A percentile compares a stretch with the other conserved stretches of the same genome.
Conservation (phyloP, 2,888 invertebrate genomes). For the Acrocyrtus sp. region DNA sequence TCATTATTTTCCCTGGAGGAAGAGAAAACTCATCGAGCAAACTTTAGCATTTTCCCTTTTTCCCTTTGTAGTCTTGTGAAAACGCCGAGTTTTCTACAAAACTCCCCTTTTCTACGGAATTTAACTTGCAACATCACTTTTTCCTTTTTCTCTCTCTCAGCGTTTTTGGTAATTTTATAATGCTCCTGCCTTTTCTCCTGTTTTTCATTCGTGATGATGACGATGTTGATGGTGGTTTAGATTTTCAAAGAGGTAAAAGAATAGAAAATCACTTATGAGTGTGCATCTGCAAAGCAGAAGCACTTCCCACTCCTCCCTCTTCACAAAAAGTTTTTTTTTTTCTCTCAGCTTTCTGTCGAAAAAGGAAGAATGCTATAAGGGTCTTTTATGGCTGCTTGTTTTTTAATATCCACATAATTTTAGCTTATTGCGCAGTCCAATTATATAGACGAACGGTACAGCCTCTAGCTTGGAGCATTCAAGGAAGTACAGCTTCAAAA, state of each 20-base stretch:
- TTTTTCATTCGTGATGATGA: background rate
- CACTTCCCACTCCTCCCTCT: too few species aligned
- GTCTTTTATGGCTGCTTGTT: too few species aligned
- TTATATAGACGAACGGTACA: too few species aligned
- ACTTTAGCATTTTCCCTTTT: constrained; percentile 46
- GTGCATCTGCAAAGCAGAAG: background rate
- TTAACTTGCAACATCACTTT: constrained; percentile 14
- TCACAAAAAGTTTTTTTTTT: too few species aligned
- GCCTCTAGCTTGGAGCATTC: constrained; percentile 17
- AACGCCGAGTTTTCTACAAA: too few species aligned
- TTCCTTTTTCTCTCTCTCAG: constrained; percentile 10
- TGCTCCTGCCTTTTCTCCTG: constrained; percentile 15
- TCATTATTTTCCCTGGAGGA: constrained; percentile 58
- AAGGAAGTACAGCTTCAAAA: constrained; percentile 28
- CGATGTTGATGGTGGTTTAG: constrained; percentile 18
- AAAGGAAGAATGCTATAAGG: too few species aligned
- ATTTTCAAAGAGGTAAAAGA: constrained; percentile 35
- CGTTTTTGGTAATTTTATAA: constrained; percentile 19
- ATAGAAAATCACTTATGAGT: constrained; percentile 17
- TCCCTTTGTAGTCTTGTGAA: too few species aligned
- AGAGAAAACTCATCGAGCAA: constrained; percentile 57
- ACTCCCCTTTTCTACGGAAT: too few species aligned
- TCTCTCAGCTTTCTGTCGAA: background rate
- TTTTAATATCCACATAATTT: too few species aligned
- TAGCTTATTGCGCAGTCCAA: too few species aligned